Conservation (phyloP, 1,140 invertebrate genomes). For the Helicoverpa zea region DNA sequence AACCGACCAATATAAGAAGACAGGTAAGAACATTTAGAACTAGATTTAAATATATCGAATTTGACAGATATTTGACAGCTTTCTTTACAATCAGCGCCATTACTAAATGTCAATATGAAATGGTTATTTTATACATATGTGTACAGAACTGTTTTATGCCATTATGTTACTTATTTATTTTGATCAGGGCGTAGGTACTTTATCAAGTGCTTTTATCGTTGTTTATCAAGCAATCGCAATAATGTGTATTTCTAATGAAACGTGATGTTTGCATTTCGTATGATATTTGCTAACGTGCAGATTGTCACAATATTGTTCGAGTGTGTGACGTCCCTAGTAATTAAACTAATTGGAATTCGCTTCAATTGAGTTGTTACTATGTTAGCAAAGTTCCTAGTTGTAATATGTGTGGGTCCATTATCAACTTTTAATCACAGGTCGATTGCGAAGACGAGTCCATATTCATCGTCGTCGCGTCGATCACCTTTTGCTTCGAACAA, state of each 20-base stretch:
- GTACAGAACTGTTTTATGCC: background rate
- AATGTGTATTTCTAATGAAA: slow-evolving; percentile 5
- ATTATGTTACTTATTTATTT: slow-evolving; percentile 6
- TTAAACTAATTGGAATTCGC: too few species aligned
- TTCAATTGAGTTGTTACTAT: too few species aligned
- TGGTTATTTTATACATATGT: background rate
- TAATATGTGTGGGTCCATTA: too few species aligned
- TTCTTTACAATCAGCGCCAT: background rate
- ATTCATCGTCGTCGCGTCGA: too few species aligned
- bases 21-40: background rate
- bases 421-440: too few species aligned
- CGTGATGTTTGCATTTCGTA: slow-evolving; percentile 16
- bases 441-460: too few species aligned
- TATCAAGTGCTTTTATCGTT: slow-evolving; percentile 21
- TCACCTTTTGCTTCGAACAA: too few species aligned
- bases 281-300: background rate
- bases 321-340: too few species aligned
- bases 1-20: background rate
- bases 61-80: background rate
- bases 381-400: too few species aligned
- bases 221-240: slow-evolving; percentile 7
- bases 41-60: background rate
- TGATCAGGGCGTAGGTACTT: background rate
- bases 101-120: background rate
- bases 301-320: background rate